Evolutionary conservation across 2,113 vertebrate species (phyloP).

Genomic region (Marmota monax): DNA sequence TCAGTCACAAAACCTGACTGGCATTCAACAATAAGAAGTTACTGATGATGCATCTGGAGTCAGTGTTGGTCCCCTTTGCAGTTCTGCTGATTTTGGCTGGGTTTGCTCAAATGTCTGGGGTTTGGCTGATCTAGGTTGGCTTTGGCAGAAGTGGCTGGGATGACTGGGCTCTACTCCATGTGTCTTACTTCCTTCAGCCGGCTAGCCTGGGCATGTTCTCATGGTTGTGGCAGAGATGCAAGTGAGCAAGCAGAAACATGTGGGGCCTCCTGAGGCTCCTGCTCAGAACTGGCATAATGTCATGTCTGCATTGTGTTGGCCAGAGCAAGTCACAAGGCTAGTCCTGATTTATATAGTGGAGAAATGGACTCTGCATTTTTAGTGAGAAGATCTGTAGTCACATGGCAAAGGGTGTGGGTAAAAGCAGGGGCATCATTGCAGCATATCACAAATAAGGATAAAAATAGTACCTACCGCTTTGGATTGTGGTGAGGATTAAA

Average conservation of each 20-base stretch:
- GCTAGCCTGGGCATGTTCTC: constrained; percentile 28
- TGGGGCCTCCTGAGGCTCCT: constrained; percentile 8
- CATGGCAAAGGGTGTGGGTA: background rate
- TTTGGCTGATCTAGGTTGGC: constrained; percentile 52
- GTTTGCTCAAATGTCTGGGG: background rate
- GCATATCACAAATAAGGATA: background rate
- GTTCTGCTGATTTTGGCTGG: constrained; percentile 55
- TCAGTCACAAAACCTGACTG: background rate
- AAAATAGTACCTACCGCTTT: background rate
- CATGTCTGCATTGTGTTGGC: background rate
- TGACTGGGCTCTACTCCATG: background rate
- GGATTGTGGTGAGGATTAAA: background rate
- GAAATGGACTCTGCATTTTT: background rate
- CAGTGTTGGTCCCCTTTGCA: background rate
- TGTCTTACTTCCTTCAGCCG: constrained; percentile 20
- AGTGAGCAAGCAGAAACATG: constrained; percentile 25
- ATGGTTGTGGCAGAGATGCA: background rate
- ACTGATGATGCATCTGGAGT: constrained; percentile 2
- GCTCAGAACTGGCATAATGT: background rate
- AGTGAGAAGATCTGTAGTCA: background rate
- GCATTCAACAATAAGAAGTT: constrained; percentile 24
- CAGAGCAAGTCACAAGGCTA: background rate
- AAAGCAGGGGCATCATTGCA: background rate
- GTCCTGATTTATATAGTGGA: background rate
- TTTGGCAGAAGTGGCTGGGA: constrained; percentile 43